phyloP scores from a whole-genome alignment of 2,113 vertebrate species.

The Psammodynastes pulverulentus region DNA sequence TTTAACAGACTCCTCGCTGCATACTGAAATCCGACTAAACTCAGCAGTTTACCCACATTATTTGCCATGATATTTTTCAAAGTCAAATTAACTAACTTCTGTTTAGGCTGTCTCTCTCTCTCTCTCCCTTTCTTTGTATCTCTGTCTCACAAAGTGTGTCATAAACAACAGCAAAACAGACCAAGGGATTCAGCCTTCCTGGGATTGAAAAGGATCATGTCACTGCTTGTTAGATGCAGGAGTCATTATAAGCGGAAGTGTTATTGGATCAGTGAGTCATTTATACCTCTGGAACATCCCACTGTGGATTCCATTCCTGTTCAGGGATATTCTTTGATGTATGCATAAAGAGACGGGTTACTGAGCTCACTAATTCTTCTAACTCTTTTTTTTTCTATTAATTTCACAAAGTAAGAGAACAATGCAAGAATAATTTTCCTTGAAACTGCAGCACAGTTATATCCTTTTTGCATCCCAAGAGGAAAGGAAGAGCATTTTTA shows the following conservation, averaged over 20 bases:
- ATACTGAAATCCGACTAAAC: background rate
- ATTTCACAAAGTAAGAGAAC: constrained; percentile 10
- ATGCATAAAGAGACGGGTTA: background rate
- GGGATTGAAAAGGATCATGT: constrained; percentile 39
- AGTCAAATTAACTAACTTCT: background rate
- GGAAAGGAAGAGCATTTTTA: background rate
- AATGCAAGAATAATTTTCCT: background rate
- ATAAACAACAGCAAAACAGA: background rate
- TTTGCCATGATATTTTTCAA: background rate
- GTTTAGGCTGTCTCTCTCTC: background rate
- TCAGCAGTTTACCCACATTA: background rate
- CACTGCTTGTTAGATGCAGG: constrained; percentile 53
- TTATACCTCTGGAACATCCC: constrained; percentile 43
- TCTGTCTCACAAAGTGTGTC: background rate
- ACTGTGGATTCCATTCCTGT: constrained; percentile 29
- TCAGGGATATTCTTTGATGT: constrained; percentile 20
- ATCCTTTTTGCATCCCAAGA: background rate
- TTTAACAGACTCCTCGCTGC: constrained; percentile 23
- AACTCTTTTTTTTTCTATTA: constrained; percentile 10
- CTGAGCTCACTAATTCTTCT: constrained; percentile 5
- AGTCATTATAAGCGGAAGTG: constrained; percentile 44
- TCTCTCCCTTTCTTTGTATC: background rate
- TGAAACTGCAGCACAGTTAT: background rate
- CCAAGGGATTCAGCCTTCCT: constrained; percentile 29
- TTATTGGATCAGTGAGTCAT: constrained; percentile 62